Conservation (phyloP, 2,888 invertebrate species). For the Nephrotoma flavescens region DNA sequence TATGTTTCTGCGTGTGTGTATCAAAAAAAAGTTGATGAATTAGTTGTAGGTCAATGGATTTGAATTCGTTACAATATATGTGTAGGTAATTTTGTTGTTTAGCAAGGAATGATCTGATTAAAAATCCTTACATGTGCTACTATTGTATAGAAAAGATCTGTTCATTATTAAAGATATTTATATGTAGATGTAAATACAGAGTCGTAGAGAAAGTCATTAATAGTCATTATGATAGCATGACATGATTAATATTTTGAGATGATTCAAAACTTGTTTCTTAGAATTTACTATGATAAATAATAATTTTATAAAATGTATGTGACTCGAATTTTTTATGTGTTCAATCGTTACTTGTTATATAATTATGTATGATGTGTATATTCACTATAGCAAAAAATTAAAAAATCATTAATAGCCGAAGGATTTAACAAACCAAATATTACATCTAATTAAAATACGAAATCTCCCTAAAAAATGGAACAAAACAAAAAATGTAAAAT, state of each 20-base stretch:
- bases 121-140: not conserved
- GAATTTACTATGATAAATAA: not conserved
- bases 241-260: not conserved
- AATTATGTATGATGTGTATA: not conserved
- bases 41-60: not conserved
- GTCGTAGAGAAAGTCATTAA: too few species aligned
- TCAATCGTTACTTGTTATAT: not conserved
- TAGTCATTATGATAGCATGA: not conserved
- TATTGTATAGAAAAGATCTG: not conserved
- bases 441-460: not conserved
- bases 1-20: not conserved
- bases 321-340: not conserved
- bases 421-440: not conserved
- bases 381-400: not conserved
- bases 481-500: not conserved
- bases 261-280: not conserved
- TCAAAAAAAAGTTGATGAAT: not conserved
- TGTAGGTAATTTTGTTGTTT: not conserved
- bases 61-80: not conserved
- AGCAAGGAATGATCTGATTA: not conserved
- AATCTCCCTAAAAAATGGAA: not conserved
- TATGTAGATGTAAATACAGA: too few species aligned
- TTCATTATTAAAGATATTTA: not conserved
- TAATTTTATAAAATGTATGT: not conserved
- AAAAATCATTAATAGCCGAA: not conserved